Conservation (phyloP, 2,797 vertebrate genomes). For the Gymnopithys bicolor region DNA sequence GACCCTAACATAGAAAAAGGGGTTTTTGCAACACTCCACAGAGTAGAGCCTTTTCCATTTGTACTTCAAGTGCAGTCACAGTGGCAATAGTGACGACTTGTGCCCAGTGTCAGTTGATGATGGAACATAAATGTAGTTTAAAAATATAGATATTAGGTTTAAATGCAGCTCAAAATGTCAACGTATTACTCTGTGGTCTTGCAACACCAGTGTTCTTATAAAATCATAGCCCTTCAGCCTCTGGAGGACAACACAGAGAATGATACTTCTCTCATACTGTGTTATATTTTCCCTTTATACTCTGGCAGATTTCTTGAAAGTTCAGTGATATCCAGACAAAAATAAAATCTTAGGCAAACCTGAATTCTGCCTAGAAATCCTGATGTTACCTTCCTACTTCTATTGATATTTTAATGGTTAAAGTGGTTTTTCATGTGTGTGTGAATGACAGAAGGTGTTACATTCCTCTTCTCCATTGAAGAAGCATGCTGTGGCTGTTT, state of each 20-base stretch:
- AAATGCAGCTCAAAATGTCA: constrained; percentile 54
- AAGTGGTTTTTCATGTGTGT: background rate
- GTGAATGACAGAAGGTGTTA: background rate
- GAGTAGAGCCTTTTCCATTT: background rate
- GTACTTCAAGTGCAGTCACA: constrained; percentile 7
- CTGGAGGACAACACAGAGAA: constrained; percentile 49
- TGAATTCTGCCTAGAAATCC: constrained; percentile 43
- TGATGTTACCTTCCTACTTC: constrained; percentile 43
- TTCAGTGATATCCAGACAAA: constrained; percentile 34
- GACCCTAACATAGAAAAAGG: background rate
- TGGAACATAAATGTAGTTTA: constrained; percentile 48
- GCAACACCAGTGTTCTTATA: constrained; percentile 49
- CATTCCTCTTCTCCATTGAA: background rate
- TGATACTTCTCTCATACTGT: constrained; percentile 28
- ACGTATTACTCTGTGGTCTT: constrained; percentile 71
- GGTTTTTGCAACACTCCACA: background rate
- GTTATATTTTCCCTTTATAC: constrained; percentile 50
- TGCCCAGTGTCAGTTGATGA: constrained; percentile 46
- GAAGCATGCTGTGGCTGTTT: background rate
- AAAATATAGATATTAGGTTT: constrained; percentile 42
- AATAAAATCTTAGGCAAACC: constrained; percentile 43
- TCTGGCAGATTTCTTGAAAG: constrained; percentile 49
- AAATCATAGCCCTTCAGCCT: constrained; percentile 39
- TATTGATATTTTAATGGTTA: background rate
- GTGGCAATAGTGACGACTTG: constrained; percentile 19